Base-by-base conservation (phyloP, 2,113 vertebrate genomes). In the Dasypus novemcinctus region DNA sequence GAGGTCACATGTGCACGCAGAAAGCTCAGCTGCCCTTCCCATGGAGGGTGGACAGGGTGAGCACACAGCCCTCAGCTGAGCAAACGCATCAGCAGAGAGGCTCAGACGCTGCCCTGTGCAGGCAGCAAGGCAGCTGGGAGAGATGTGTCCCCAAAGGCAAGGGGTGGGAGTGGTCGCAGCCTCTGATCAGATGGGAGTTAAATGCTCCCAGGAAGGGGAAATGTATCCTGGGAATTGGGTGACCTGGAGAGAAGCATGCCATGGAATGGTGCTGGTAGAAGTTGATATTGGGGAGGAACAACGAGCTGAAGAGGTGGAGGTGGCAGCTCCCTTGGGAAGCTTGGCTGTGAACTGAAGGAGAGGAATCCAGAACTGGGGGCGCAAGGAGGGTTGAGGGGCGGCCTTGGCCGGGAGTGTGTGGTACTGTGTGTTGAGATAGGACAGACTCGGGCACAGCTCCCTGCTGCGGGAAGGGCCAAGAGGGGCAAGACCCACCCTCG, bases 371-470 rank as follows among this genome's bases (percentile, higher is more conserved):
- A 69, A 76, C 33, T 38, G 11, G 85, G 76, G 63, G 36, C 10
- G 63, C 14, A 0, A 3, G 41, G 5, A 10, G n/a, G 49, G 7
- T 0, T 21, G 21, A 17, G 27, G 29, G 66, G 18, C 1, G 21
- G 71, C 75, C 29, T 33, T 85, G 72, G 66, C n/a, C 20, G 69
- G 36, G 23, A n/a, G 36, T 13, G 0, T 33, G 41, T 87, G n/a
- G 80, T 57, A 64, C 66, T 69, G 18, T 57, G 43, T 43, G 41
- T 72, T 43, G 11, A 49, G 46, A 10, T 11, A 31, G 54, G 31
- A 25, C 29, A 68, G 63, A 64, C 46, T 12, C 14, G 76, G 59
- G 91, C 15, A 0, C 13, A 8, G 68, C 17, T 64, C 0, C 54
- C 43, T 83, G 83, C 15, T 3, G 57, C 17, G 75, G 43, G 29